Evolutionary conservation across 1,140 invertebrate genomes (phyloP).

Genomic region (Holotrichia oblita): DNA sequence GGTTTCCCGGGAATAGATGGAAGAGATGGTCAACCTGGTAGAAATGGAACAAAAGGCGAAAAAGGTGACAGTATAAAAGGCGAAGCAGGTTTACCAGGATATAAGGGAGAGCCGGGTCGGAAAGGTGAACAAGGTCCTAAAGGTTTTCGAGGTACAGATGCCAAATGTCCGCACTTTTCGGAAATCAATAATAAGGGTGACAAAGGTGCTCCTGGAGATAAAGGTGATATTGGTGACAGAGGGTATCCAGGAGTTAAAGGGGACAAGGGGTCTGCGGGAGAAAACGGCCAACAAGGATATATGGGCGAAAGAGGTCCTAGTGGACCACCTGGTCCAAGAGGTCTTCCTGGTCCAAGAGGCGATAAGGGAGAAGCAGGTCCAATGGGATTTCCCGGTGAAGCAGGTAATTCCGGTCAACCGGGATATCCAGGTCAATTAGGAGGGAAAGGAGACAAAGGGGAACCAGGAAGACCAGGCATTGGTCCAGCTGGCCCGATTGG

Average conservation of each 20-base stretch:
- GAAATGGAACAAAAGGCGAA: constrained; percentile 65
- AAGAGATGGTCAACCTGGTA: constrained; percentile 66
- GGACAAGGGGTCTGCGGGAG: constrained; percentile 67
- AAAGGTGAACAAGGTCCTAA: constrained; percentile 68
- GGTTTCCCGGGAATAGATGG: constrained; percentile 65
- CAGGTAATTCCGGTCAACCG: constrained; percentile 72
- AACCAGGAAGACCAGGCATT: constrained; percentile 70
- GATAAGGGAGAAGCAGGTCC: constrained; percentile 81
- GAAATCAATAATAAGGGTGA: constrained; percentile 66
- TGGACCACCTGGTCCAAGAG: constrained; percentile 77
- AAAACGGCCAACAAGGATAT: constrained; percentile 68
- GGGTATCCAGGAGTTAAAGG: constrained; percentile 66
- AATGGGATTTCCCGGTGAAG: constrained; percentile 79
- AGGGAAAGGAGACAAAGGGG: constrained; percentile 80
- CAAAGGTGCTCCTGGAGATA: constrained; percentile 67
- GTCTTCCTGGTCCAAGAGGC: constrained; percentile 79
- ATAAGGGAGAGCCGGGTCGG: constrained; percentile 62
- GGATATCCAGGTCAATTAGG: constrained; percentile 73
- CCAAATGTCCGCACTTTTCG: constrained; percentile 58
- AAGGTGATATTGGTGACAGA: constrained; percentile 68
- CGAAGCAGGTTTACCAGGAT: constrained; percentile 66
- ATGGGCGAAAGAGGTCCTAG: constrained; percentile 71
- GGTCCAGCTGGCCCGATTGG: constrained; percentile 71
- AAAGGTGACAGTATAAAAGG: constrained; percentile 69
- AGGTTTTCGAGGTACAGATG: constrained; percentile 63